phyloP scores from a whole-genome alignment of 2,113 vertebrate genomes.

The Trematomus loennbergii region DNA sequence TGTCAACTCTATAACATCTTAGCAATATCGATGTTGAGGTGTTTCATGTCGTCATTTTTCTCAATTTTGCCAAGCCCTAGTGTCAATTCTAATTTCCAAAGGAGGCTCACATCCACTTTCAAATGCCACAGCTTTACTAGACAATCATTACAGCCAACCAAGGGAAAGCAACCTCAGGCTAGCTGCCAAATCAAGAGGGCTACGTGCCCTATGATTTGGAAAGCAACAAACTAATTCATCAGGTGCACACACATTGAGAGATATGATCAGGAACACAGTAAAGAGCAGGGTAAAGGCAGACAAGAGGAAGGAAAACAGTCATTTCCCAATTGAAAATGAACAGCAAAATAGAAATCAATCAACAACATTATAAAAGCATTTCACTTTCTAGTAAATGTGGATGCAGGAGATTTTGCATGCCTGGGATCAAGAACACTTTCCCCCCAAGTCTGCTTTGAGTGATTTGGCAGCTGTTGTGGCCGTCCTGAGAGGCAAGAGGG shows the following conservation, averaged over 20 bases:
- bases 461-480: conserved; percentile 44
- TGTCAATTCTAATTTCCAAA: conserved; percentile 25
- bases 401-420: neutral
- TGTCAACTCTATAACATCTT: too few relatives aligned
- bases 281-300: conserved; percentile 43
- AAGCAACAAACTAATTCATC: conserved; percentile 50
- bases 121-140: conserved; percentile 42
- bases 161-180: conserved; percentile 51
- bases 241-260: conserved; percentile 37
- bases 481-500: conserved; percentile 43
- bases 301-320: conserved; percentile 57
- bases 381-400: conserved; percentile 27
- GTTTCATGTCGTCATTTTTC: too few relatives aligned
- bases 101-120: conserved; percentile 23
- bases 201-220: conserved; percentile 37
- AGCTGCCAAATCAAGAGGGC: conserved; percentile 46
- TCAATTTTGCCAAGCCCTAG: neutral
- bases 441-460: conserved; percentile 33
- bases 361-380: conserved; percentile 19
- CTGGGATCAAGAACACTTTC: neutral
- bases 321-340: conserved; percentile 59
- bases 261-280: conserved; percentile 60
- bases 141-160: conserved; percentile 38
- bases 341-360: conserved; percentile 17
- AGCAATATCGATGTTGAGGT: too few relatives aligned